phyloP scores from a whole-genome alignment of 2,113 vertebrate genomes.

The Calonectris borealis region DNA sequence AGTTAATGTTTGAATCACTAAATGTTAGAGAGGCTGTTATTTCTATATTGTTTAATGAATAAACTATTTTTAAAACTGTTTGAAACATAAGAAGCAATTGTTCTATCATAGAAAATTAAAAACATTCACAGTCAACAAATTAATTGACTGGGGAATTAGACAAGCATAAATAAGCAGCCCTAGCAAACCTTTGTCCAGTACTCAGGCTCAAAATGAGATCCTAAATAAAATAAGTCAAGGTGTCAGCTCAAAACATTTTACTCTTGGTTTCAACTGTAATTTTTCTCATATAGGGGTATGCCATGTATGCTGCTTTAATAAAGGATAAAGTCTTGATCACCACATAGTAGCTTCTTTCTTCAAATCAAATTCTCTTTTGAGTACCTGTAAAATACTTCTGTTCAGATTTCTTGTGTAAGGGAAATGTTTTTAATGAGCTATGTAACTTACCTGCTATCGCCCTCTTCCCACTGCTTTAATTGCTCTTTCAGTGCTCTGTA shows the following conservation, averaged over 20 bases:
- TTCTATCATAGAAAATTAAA: background rate
- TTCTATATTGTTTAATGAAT: background rate
- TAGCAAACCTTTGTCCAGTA: background rate
- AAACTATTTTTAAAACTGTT: background rate
- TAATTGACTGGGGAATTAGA: background rate
- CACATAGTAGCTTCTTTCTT: background rate
- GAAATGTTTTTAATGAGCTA: constrained; percentile 65
- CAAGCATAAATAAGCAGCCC: background rate
- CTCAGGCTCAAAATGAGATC: background rate
- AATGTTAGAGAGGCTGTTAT: background rate
- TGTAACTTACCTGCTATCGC: constrained; percentile 81
- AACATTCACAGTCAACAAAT: constrained; percentile 3
- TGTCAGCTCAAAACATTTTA: background rate
- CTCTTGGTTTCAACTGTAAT: background rate
- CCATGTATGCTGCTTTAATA: background rate
- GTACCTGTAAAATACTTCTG: constrained; percentile 17
- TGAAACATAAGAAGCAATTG: background rate
- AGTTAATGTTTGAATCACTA: background rate
- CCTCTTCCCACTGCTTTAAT: constrained; percentile 84
- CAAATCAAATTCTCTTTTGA: constrained; percentile 59
- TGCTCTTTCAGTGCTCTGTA: constrained; percentile 87
- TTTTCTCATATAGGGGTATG: background rate
- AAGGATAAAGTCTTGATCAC: constrained; percentile 7
- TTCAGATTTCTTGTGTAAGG: constrained; percentile 59
- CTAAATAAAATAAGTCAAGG: background rate